A percentile compares a stretch with the other conserved stretches of the same genome.
These are phyloP conservation scores for Tetranychus truncatus DNA, from an alignment of 2,888 invertebrate genomes.

Conservation along the genomic window DNA sequence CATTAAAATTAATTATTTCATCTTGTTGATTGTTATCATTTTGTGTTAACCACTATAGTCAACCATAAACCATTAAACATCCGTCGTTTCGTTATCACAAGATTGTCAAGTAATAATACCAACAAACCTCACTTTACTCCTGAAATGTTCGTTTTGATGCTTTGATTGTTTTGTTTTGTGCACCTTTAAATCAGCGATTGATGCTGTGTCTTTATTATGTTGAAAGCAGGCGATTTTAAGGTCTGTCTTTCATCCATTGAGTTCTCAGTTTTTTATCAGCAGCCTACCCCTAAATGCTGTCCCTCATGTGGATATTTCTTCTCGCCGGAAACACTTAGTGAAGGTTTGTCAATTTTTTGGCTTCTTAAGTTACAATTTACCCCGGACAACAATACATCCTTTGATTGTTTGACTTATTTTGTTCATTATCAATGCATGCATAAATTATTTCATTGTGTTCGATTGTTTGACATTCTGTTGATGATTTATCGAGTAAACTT, in stretches of 20 bases:
- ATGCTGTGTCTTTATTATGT: slow-evolving; percentile 3
- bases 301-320: slow-evolving; percentile 16
- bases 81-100: too few relatives aligned
- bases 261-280: slow-evolving; percentile 16
- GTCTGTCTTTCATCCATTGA: slow-evolving; percentile 15
- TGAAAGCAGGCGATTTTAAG: slow-evolving; percentile 9
- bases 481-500: neutral
- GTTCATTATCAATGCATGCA: neutral
- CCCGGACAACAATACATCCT: neutral
- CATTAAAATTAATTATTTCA: too few relatives aligned
- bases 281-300: slow-evolving; percentile 7
- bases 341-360: slow-evolving; percentile 12
- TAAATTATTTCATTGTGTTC: neutral
- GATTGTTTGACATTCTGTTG: neutral
- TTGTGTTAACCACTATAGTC: too few relatives aligned
- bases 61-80: too few relatives aligned
- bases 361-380: neutral
- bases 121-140: too few relatives aligned
- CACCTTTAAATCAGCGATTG: neutral
- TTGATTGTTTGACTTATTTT: neutral
- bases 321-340: slow-evolving; percentile 3
- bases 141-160: neutral
- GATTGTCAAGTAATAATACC: too few relatives aligned
- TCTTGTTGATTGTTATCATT: too few relatives aligned
- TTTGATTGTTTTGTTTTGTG: neutral